These are phyloP conservation scores for Scotopteryx bipunctaria DNA, from an alignment of 2,888 invertebrate species.

Conservation along the genomic window DNA sequence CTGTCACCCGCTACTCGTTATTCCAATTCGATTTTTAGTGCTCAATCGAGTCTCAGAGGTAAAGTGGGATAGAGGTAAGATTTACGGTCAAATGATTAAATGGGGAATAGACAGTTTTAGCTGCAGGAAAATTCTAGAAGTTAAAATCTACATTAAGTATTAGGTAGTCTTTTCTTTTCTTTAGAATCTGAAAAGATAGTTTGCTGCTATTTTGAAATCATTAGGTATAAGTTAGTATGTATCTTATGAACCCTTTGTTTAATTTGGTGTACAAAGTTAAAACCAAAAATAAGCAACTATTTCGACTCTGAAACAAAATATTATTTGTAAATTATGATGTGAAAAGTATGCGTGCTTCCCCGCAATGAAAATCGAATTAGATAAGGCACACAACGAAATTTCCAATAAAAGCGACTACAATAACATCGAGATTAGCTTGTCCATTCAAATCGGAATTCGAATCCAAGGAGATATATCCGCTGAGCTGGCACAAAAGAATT, in stretches of 20 bases:
- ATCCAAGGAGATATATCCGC: constrained; percentile 60
- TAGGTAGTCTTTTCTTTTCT: no score
- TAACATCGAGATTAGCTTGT: constrained; percentile 71
- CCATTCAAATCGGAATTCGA: constrained; percentile 70
- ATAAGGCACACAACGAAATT: constrained; percentile 43
- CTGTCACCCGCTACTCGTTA: constrained; percentile 33
- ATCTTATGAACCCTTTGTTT: no score
- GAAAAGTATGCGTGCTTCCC: constrained; percentile 14
- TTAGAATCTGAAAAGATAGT: no score
- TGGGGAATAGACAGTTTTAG: neutral
- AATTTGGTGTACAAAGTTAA: no score
- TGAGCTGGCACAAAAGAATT: constrained; percentile 69
- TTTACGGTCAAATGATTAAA: constrained; percentile 9
- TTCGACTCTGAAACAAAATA: neutral
- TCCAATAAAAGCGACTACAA: constrained; percentile 57
- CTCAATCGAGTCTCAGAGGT: constrained; percentile 27
- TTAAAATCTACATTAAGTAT: no score
- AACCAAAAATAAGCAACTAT: no score
- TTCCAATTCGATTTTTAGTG: constrained; percentile 34
- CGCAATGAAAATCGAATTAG: constrained; percentile 26
- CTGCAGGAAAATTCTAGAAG: neutral
- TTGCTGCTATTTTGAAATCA: no score
- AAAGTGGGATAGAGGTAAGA: constrained; percentile 14
- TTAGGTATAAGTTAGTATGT: no score
- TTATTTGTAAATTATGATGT: constrained; percentile 14